These are phyloP conservation scores for Macrophya annulata DNA, from an alignment of 2,888 invertebrate species.

Conservation along the genomic window DNA sequence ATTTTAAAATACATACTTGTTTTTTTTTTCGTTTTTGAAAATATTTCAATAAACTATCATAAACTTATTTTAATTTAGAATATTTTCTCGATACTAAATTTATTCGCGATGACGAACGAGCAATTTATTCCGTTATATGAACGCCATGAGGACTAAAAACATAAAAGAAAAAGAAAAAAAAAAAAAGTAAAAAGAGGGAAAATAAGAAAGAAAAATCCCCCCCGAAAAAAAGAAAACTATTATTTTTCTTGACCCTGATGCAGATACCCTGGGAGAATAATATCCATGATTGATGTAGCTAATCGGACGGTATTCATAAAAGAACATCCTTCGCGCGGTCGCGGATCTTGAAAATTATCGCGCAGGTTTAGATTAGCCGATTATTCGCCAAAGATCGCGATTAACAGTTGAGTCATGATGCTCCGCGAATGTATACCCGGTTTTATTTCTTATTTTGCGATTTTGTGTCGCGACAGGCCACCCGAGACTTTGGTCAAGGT, in stretches of 20 bases:
- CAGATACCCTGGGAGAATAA: background rate
- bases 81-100: too few species aligned
- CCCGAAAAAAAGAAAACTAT: background rate
- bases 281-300: background rate
- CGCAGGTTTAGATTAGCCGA: background rate
- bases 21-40: too few species aligned
- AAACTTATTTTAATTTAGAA: too few species aligned
- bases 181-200: background rate
- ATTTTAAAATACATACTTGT: too few species aligned
- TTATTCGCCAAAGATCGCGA: conserved; percentile 9
- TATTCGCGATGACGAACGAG: too few species aligned
- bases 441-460: conserved; percentile 28
- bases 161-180: background rate
- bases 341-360: background rate
- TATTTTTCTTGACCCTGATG: background rate
- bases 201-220: background rate
- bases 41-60: too few species aligned
- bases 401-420: conserved; percentile 42
- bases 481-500: conserved; percentile 52
- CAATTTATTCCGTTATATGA: too few species aligned
- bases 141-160: background rate
- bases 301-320: background rate
- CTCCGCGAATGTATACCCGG: conserved; percentile 12
- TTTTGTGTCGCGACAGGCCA: conserved; percentile 31
- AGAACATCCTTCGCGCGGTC: background rate